phyloP scores from a whole-genome alignment of 2,797 vertebrate species.

The Pygocentrus nattereri region DNA sequence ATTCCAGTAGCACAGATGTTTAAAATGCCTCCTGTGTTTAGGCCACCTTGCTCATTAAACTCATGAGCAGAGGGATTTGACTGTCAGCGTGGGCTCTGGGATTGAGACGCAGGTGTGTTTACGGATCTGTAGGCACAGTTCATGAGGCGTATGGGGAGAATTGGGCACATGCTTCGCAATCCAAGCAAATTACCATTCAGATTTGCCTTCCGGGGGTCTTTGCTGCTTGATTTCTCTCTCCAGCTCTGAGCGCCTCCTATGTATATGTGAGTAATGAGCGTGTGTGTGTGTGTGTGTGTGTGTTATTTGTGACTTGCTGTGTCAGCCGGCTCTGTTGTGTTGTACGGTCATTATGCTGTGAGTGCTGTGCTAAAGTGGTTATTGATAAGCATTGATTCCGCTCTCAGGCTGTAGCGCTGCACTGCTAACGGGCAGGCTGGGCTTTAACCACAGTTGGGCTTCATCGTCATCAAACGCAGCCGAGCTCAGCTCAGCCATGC shows the following conservation, averaged over 20 bases:
- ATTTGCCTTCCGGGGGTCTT: slow-evolving; percentile 7
- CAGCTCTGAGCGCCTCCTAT: not conserved
- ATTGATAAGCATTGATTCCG: slow-evolving; percentile 73
- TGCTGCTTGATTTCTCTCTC: not conserved
- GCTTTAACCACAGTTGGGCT: slow-evolving; percentile 63
- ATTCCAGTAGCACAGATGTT: not conserved
- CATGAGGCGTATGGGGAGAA: not conserved
- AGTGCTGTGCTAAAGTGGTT: slow-evolving; percentile 23
- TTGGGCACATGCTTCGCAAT: not conserved
- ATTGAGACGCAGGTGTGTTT: slow-evolving; percentile 10
- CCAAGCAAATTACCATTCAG: slow-evolving; percentile 11
- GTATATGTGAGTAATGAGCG: slow-evolving; percentile 2
- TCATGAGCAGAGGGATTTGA: not conserved
- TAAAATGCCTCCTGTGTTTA: not conserved
- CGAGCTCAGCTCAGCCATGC: no score
- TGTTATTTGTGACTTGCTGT: slow-evolving; percentile 48
- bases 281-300: no score
- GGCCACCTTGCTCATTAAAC: slow-evolving; percentile 5
- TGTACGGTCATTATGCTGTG: slow-evolving; percentile 23
- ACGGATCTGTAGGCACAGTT: not conserved
- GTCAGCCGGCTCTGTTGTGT: slow-evolving; percentile 21
- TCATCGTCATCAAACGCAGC: slow-evolving; percentile 16
- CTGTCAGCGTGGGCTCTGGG: not conserved
- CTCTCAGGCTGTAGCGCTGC: slow-evolving; percentile 56
- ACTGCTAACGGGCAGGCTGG: slow-evolving; percentile 39